Percentiles rank a stretch among this genome's conserved stretches.
Conservation (phyloP, 1,140 invertebrate species). For the Drosophila novamexicana region DNA sequence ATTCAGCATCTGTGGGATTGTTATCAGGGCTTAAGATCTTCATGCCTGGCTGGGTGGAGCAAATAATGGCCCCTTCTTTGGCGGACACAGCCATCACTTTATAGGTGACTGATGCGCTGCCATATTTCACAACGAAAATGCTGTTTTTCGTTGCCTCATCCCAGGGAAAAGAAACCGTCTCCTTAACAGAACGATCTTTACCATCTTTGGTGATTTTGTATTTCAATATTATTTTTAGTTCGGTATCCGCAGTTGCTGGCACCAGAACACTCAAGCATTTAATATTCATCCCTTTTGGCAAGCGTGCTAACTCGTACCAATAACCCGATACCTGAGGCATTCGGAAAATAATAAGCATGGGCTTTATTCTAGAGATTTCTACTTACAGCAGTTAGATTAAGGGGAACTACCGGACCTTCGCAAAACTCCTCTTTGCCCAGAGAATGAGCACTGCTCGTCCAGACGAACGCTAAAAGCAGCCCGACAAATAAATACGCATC, state of each 20-base stretch:
- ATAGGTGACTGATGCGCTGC: slow-evolving; percentile 33
- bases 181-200: neutral
- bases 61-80: too few species aligned
- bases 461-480: too few species aligned
- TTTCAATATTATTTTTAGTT: slow-evolving; percentile 36
- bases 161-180: slow-evolving; percentile 46
- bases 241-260: slow-evolving; percentile 4
- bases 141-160: slow-evolving; percentile 22
- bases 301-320: too few species aligned
- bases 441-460: too few species aligned
- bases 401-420: neutral
- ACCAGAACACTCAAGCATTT: slow-evolving; percentile 58
- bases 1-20: too few species aligned
- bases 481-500: too few species aligned
- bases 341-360: neutral
- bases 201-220: slow-evolving; percentile 45
- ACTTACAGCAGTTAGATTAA: slow-evolving; percentile 41
- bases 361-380: neutral
- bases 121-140: slow-evolving; percentile 35
- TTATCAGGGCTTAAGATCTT: neutral
- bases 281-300: slow-evolving; percentile 46
- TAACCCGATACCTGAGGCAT: too few species aligned
- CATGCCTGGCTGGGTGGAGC: too few species aligned
- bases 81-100: slow-evolving; percentile 17
- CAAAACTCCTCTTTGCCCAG: too few species aligned